A percentile compares a stretch with the other conserved stretches of the same genome.
Conservation (phyloP, 2,113 vertebrate genomes). For the Dipodomys stephensi region DNA sequence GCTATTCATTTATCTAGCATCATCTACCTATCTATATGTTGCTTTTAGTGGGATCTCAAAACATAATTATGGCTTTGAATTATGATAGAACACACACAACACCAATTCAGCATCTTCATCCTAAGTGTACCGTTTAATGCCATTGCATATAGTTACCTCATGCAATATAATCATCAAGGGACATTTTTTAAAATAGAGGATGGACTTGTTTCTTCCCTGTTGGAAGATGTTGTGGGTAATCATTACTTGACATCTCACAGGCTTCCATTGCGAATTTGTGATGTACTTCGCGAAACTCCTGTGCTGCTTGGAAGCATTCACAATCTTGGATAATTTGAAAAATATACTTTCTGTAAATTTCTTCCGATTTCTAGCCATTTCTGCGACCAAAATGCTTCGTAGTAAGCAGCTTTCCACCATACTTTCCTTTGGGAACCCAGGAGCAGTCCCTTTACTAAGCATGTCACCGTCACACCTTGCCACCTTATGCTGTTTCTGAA, state of each 20-base stretch:
- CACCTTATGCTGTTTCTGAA: not conserved
- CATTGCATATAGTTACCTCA: not conserved
- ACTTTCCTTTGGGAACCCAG: not conserved
- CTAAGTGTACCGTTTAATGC: not conserved
- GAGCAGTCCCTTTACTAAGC: not conserved
- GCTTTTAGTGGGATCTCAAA: slow-evolving; percentile 20
- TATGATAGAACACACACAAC: not conserved
- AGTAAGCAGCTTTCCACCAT: not conserved
- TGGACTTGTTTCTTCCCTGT: not conserved
- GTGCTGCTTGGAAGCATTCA: not conserved
- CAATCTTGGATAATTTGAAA: slow-evolving; percentile 20
- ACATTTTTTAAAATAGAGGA: not conserved
- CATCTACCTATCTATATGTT: no score
- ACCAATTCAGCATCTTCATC: not conserved
- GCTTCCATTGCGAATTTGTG: not conserved
- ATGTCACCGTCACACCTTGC: not conserved
- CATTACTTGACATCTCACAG: no score
- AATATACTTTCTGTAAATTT: not conserved
- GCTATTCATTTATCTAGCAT: no score
- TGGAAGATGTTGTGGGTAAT: no score
- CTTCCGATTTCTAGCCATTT: not conserved
- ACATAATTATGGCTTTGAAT: not conserved
- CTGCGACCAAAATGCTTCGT: not conserved
- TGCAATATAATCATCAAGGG: not conserved
- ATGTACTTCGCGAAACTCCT: not conserved